phyloP scores from a whole-genome alignment of 2,113 vertebrate species.

The Capreolus pygargus region DNA sequence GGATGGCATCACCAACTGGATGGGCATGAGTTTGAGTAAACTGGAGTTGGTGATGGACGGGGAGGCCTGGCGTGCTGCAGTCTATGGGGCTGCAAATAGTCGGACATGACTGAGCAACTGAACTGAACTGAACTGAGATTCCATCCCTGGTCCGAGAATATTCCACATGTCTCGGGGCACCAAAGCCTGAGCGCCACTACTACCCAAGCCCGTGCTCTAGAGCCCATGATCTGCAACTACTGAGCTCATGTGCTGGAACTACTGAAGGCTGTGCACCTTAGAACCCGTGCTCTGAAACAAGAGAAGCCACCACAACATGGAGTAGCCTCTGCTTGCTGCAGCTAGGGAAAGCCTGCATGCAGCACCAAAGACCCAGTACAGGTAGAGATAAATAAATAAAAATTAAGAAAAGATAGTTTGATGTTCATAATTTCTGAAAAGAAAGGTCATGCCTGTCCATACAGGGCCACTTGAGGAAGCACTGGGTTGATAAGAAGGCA shows the following conservation, averaged over 20 bases:
- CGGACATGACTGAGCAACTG: accelerated
- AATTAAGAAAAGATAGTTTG: neutral
- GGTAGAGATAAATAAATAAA: neutral
- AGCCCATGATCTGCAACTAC: accelerated
- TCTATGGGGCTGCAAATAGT: no score
- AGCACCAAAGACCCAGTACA: neutral
- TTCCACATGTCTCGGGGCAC: accelerated
- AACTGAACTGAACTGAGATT: no score
- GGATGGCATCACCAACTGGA: no score
- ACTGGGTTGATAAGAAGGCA: neutral
- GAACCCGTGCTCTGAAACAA: neutral
- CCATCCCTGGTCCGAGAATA: neutral
- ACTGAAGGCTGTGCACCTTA: neutral
- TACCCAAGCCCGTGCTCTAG: accelerated
- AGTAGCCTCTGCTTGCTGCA: neutral
- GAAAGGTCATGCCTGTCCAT: neutral
- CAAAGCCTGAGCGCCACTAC: neutral
- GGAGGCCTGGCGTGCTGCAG: no score
- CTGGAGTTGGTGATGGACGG: no score
- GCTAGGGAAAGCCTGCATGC: neutral
- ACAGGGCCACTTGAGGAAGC: neutral
- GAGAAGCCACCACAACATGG: neutral
- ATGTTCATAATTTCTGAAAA: neutral
- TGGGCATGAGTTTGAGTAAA: no score
- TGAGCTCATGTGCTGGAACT: neutral